Conservation (phyloP, 2,113 vertebrate species). For the Anguilla rostrata region DNA sequence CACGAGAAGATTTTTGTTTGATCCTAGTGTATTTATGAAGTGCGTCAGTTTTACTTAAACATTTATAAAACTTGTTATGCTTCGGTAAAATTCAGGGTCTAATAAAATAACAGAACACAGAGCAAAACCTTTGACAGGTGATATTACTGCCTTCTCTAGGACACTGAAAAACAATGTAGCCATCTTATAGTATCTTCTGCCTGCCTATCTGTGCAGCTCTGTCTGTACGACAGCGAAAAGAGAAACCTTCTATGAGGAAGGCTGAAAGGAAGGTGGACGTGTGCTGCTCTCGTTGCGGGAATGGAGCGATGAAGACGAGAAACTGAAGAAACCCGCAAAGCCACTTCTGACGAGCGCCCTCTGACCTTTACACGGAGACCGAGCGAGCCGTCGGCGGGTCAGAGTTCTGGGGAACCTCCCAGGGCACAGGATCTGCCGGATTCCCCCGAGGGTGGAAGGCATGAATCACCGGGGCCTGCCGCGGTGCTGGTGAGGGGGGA, state of each 20-base stretch:
- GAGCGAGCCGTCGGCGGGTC: slow-evolving; percentile 14
- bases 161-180: background rate
- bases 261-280: background rate
- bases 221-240: background rate
- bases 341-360: background rate
- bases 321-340: background rate
- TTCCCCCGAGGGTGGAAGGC: slow-evolving; percentile 29
- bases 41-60: background rate
- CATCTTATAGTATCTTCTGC: background rate
- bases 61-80: background rate
- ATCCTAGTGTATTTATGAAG: background rate
- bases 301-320: background rate
- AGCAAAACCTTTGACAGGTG: background rate
- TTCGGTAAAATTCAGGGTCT: background rate
- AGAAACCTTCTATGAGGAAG: background rate
- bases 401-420: slow-evolving; percentile 47
- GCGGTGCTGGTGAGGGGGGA: slow-evolving; percentile 43
- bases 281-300: background rate
- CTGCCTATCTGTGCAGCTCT: background rate
- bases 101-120: background rate
- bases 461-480: slow-evolving; percentile 41
- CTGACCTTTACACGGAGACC: slow-evolving; percentile 2
- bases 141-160: background rate
- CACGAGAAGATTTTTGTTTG: background rate
- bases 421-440: slow-evolving; percentile 28